Evolutionary conservation across 2,888 invertebrate species (phyloP).

Genomic region (Orthosia gracilis): DNA sequence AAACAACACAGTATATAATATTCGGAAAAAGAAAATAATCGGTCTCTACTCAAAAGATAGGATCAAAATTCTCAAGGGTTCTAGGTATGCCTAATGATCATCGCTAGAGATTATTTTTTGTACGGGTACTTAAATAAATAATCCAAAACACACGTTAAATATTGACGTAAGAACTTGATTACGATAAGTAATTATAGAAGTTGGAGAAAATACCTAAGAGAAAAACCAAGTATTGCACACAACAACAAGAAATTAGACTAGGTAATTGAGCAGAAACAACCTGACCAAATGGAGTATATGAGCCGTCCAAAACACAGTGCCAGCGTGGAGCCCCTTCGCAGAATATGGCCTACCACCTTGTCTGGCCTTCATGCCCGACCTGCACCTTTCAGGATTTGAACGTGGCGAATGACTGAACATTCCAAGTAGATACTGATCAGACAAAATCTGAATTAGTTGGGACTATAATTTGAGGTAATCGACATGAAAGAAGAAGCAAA

Average conservation of each 20-base stretch:
- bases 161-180: slow-evolving; percentile 15
- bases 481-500: too few relatives aligned
- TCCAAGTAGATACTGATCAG: too few relatives aligned
- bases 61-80: slow-evolving; percentile 12
- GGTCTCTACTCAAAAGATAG: slow-evolving; percentile 1
- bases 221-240: background rate
- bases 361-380: too few relatives aligned
- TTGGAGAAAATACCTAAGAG: too few relatives aligned
- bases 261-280: background rate
- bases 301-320: too few relatives aligned
- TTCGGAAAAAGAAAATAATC: slow-evolving; percentile 3
- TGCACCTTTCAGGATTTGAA: too few relatives aligned
- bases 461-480: too few relatives aligned
- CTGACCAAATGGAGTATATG: too few relatives aligned
- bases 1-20: background rate
- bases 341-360: too few relatives aligned
- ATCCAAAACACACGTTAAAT: background rate
- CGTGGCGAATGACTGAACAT: too few relatives aligned
- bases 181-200: slow-evolving; percentile 1
- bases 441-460: too few relatives aligned
- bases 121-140: background rate
- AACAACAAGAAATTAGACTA: background rate
- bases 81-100: background rate
- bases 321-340: too few relatives aligned
- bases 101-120: background rate